Evolutionary conservation across 2,888 invertebrate species (phyloP), one percentile per base, ranked within the genome.

Genomic region (Hypena proboscidalis): DNA sequence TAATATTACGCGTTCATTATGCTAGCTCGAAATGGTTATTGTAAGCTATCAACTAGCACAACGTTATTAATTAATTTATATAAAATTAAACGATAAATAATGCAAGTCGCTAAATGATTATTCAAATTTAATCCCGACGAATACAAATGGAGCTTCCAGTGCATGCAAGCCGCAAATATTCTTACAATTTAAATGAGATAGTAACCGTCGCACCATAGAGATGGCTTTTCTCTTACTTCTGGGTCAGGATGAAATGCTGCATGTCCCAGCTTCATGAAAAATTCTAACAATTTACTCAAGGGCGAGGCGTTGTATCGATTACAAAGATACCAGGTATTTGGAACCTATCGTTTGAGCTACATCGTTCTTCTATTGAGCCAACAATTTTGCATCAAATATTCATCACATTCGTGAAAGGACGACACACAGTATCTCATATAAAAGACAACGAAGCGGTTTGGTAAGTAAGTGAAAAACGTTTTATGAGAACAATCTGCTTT

Each of bases 361-460:
- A 47, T 15, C 29, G 22, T 48, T 33, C 29, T 19, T 46, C 51
- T 42, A 66, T 55, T 47, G 52, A 49, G 26, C 34, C 53, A 32
- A 58, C 45, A 57, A 64, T 59, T 57, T 49, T 39, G 43, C 50
- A 66, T 70, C 47, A 67, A 66, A 70, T 67, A 70, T 70, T 69
- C 58, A 70, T 43, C 43, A 48, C 49, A 58, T 58, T 46, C 50
- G 57, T 48, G 44, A 58, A 58, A 63, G 48, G 56, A 43, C 52
- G 27, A 39, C n/a, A 47, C 36, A 43, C 38, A 27, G 45, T 57
- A 51, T 42, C 51, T 58, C 49, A 64, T 62, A 52, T 57, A 48
- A 59, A 56, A 56, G 52, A 56, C 38, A 53, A 46, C 35, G 44
- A 49, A 46, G 56, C 51, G 58, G 49, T 58, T 59, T 62, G 38